Conservation (phyloP, 1,140 invertebrate genomes). For the Hormaphis cornu region DNA sequence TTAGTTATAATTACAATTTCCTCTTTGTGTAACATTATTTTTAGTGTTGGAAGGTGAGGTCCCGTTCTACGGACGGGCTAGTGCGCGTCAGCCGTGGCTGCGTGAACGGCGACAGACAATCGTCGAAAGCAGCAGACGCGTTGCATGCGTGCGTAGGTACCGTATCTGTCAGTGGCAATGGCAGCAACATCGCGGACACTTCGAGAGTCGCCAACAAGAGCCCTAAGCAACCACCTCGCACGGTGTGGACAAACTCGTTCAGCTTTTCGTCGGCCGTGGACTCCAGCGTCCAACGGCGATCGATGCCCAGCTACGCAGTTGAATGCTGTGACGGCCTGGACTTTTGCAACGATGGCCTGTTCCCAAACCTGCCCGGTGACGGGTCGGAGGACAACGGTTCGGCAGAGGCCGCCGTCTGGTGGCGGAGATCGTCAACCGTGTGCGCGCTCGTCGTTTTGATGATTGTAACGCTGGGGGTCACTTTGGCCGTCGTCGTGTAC, state of each 20-base stretch:
- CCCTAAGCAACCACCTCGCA: background rate
- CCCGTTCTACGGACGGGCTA: background rate
- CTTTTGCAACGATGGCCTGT: background rate
- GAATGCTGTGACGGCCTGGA: constrained; percentile 10
- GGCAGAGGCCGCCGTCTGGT: background rate
- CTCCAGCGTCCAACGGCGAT: background rate
- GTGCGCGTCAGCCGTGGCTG: background rate
- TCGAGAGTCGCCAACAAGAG: background rate
- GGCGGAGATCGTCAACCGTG: background rate
- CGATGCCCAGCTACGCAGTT: background rate
- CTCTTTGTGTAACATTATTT: no score
- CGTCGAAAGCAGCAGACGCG: no score
- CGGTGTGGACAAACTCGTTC: background rate
- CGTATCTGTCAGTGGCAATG: background rate
- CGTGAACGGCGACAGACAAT: background rate
- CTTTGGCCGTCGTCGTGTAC: background rate
- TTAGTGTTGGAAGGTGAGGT: background rate
- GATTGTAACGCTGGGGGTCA: background rate
- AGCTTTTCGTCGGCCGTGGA: background rate
- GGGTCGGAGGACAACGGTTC: background rate
- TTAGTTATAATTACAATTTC: no score
- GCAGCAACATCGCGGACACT: background rate
- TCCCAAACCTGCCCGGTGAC: background rate
- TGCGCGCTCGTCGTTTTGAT: background rate
- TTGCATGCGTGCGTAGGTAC: background rate